phyloP scores from a whole-genome alignment of 37 sponge, comb jelly and placozoan genomes.

The Hormiphora californensis region DNA sequence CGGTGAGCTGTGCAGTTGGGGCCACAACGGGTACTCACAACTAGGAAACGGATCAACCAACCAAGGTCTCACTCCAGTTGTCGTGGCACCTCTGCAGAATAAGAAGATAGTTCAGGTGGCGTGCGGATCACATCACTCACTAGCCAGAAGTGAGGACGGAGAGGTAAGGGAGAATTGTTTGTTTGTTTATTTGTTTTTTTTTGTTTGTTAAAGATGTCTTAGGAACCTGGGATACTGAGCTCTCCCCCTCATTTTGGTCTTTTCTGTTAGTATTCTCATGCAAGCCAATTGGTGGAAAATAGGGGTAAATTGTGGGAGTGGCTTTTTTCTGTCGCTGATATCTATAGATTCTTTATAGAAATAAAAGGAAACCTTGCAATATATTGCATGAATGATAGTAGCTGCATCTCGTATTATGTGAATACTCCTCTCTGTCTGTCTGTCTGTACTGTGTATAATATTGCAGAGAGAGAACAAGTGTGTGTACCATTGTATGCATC shows the following conservation, averaged over 20 bases:
- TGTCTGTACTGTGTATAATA: neutral
- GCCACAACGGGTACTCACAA: conserved; percentile 79
- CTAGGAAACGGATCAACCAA: conserved; percentile 62
- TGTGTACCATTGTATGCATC: no score
- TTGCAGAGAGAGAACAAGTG: no score
- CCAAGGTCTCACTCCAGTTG: conserved; percentile 49
- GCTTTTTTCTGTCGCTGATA: no score
- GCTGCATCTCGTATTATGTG: neutral
- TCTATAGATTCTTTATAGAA: no score
- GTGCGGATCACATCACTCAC: conserved; percentile 82
- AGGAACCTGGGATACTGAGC: no score
- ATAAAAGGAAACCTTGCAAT: no score
- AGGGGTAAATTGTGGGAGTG: no score
- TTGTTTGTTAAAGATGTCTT: no score
- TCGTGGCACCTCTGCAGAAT: conserved; percentile 38
- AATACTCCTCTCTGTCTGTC: neutral
- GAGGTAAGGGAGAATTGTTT: conserved; percentile 18
- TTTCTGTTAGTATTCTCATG: no score
- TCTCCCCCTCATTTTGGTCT: no score
- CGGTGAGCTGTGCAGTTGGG: conserved; percentile 82
- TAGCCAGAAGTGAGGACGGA: conserved; percentile 63
- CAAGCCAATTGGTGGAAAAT: no score
- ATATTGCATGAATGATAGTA: neutral
- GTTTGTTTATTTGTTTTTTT: no score
- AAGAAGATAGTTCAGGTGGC: conserved; percentile 63